Percentiles rank a stretch among this genome's conserved stretches.
Evolutionary conservation across 2,888 invertebrate species (phyloP).

Genomic region (Mimachlamys varia): DNA sequence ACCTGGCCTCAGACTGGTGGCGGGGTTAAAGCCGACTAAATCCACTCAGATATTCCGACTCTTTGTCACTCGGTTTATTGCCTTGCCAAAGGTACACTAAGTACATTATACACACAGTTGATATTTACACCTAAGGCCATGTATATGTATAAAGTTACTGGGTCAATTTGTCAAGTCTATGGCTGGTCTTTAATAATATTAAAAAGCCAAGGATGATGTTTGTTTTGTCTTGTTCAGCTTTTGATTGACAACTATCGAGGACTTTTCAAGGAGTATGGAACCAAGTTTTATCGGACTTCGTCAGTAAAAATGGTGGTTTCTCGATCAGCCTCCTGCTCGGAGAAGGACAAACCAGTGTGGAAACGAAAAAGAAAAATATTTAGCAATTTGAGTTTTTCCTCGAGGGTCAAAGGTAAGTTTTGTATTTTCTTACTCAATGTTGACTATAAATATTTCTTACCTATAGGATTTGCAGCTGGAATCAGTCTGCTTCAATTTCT

Average conservation of each 20-base stretch:
- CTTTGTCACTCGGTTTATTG: not conserved
- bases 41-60: not conserved
- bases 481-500: too few relatives aligned
- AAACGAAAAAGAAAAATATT: not conserved
- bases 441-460: too few relatives aligned
- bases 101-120: not conserved
- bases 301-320: not conserved
- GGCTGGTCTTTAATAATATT: not conserved
- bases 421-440: not conserved
- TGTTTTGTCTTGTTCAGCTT: not conserved
- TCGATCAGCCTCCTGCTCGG: slow-evolving; percentile 14
- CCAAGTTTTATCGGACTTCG: not conserved
- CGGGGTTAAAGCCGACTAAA: not conserved
- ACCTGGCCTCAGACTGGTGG: not conserved
- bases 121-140: slow-evolving; percentile 17
- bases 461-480: too few relatives aligned
- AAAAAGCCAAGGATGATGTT: slow-evolving; percentile 6
- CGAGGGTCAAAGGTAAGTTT: not conserved
- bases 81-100: not conserved
- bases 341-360: not conserved
- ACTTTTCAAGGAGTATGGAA: not conserved
- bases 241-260: not conserved
- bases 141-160: not conserved
- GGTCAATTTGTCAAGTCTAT: slow-evolving; percentile 1
- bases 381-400: not conserved